phyloP scores from a whole-genome alignment of 2,113 vertebrate genomes.

The Merops nubicus region DNA sequence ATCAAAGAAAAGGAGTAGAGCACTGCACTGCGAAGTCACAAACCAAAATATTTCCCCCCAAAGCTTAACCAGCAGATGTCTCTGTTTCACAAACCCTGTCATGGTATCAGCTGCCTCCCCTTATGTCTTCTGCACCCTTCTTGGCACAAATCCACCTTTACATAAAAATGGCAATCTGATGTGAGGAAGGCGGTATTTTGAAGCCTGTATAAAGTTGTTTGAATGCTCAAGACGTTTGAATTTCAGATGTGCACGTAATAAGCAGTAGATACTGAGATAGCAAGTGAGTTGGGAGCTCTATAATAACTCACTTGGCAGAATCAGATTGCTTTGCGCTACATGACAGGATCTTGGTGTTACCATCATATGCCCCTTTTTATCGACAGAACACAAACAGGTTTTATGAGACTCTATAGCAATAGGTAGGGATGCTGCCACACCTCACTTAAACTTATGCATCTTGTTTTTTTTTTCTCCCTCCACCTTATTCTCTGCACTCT shows the following conservation, averaged over 20 bases:
- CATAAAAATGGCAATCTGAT: neutral
- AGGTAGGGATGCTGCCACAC: neutral
- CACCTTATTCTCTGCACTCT: neutral
- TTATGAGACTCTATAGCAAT: neutral
- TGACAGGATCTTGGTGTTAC: neutral
- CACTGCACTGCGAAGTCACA: neutral
- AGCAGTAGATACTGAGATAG: neutral
- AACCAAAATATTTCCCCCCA: neutral
- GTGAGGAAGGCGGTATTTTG: neutral
- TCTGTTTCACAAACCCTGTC: constrained; percentile 59
- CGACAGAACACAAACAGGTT: neutral
- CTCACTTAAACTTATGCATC: neutral
- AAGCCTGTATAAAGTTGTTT: neutral
- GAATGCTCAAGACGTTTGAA: neutral
- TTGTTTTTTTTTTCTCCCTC: neutral
- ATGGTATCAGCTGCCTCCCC: neutral
- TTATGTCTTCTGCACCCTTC: neutral
- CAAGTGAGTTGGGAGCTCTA: neutral
- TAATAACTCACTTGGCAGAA: neutral
- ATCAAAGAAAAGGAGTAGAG: constrained; percentile 24
- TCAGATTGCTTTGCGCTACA: neutral
- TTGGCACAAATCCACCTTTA: neutral
- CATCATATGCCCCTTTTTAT: neutral
- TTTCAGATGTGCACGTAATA: neutral
- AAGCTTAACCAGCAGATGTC: constrained; percentile 68